Evolutionary conservation across 2,888 invertebrate species (phyloP).

Genomic region (Callimorpha dominula): DNA sequence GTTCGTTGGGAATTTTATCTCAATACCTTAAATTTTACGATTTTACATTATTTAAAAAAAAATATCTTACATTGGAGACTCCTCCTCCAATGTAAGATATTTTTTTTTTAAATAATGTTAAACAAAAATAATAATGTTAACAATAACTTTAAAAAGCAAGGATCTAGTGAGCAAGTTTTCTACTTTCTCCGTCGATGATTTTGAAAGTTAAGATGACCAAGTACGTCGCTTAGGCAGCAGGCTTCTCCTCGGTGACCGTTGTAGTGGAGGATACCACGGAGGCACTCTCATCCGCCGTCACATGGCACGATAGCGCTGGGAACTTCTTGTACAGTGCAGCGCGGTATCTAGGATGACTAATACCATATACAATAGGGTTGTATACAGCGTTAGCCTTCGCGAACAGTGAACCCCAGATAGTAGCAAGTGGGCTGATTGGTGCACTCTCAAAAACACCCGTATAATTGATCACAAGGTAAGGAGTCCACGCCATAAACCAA

Average conservation of each 20-base stretch:
- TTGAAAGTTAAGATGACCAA: not conserved
- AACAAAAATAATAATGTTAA: not conserved
- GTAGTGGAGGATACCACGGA: constrained; percentile 90
- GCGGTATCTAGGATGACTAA: constrained; percentile 94
- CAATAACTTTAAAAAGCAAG: not conserved
- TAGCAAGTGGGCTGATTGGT: constrained; percentile 92
- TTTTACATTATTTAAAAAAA: too few species aligned
- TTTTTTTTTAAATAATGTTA: not conserved
- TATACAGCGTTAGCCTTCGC: constrained; percentile 97
- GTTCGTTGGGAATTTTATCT: not conserved
- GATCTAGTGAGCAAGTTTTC: not conserved
- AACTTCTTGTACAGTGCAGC: constrained; percentile 92
- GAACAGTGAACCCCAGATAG: constrained; percentile 96
- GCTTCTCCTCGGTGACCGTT: constrained; percentile 89
- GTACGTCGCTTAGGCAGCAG: constrained; percentile 82
- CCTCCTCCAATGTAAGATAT: not conserved
- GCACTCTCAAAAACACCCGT: constrained; percentile 92
- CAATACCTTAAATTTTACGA: not conserved
- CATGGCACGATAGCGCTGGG: constrained; percentile 91
- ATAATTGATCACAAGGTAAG: constrained; percentile 94
- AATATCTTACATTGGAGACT: too few species aligned
- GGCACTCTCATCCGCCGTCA: constrained; percentile 86
- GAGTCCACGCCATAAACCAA: constrained; percentile 98
- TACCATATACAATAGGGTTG: constrained; percentile 96
- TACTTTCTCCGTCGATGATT: not conserved